Conservation (phyloP, 2,888 invertebrate species). For the Lepidonotus clava region DNA sequence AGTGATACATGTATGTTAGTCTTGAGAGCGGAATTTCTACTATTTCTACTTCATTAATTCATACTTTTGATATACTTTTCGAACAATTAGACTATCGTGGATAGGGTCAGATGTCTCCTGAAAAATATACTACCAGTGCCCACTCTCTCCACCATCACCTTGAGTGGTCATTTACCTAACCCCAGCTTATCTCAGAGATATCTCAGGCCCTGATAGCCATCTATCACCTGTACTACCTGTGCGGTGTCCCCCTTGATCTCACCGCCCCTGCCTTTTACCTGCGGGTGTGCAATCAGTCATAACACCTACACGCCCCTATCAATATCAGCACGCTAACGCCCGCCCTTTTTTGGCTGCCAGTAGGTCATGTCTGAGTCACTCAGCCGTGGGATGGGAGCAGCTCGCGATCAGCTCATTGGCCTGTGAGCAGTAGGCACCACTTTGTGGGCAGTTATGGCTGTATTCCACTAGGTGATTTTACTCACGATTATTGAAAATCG, state of each 20-base stretch:
- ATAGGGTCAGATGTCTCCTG: no score
- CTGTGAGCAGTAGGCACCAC: no score
- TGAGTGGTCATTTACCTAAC: background rate
- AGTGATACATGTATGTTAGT: no score
- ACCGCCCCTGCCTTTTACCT: background rate
- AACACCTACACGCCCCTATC: constrained; percentile 7
- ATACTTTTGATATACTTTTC: no score
- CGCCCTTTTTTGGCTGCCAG: constrained; percentile 10
- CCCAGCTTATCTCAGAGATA: background rate
- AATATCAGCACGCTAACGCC: constrained; percentile 33
- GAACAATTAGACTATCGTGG: no score
- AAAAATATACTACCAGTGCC: no score
- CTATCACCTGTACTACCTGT: background rate
- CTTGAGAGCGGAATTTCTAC: no score
- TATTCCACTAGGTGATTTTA: no score
- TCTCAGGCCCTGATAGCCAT: background rate
- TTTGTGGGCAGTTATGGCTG: no score
- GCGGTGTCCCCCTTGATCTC: background rate
- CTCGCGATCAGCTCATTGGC: background rate
- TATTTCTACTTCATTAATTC: no score
- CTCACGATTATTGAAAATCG: no score
- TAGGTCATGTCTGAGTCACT: background rate
- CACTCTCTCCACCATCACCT: no score
- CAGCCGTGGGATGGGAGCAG: background rate
- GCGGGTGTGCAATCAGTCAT: background rate